Evolutionary conservation across 1,140 invertebrate genomes (phyloP).

Genomic region (Leptinotarsa undecemlineata): DNA sequence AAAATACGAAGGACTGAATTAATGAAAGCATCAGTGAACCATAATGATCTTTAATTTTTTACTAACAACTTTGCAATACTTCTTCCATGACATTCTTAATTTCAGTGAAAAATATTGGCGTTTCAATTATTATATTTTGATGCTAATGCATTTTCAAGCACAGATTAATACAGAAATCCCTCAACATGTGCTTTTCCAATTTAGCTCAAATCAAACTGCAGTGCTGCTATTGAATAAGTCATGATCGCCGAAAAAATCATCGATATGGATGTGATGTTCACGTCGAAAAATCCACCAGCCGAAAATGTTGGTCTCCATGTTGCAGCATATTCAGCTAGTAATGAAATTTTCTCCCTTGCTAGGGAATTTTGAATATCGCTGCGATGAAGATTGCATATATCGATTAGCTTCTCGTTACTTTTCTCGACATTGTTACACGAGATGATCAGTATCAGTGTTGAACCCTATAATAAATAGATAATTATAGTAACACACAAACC

Average conservation of each 20-base stretch:
- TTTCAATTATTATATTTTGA: too few species aligned
- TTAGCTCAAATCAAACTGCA: not conserved
- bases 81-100: too few species aligned
- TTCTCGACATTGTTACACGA: not conserved
- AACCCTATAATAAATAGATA: not conserved
- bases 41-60: too few species aligned
- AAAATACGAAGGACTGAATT: too few species aligned
- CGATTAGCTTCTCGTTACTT: not conserved
- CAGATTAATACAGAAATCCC: too few species aligned
- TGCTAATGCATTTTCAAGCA: too few species aligned
- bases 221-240: not conserved
- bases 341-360: not conserved
- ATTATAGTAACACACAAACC: too few species aligned
- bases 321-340: not conserved
- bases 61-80: too few species aligned
- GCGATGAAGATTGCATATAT: not conserved
- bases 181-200: too few species aligned
- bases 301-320: not conserved
- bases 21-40: too few species aligned
- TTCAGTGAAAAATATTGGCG: too few species aligned
- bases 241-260: conserved; percentile 8
- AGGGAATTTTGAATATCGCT: not conserved
- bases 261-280: not conserved
- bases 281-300: not conserved
- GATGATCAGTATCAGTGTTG: not conserved